phyloP scores from a whole-genome alignment of 2,113 vertebrate genomes.

The Pluvialis apricaria region DNA sequence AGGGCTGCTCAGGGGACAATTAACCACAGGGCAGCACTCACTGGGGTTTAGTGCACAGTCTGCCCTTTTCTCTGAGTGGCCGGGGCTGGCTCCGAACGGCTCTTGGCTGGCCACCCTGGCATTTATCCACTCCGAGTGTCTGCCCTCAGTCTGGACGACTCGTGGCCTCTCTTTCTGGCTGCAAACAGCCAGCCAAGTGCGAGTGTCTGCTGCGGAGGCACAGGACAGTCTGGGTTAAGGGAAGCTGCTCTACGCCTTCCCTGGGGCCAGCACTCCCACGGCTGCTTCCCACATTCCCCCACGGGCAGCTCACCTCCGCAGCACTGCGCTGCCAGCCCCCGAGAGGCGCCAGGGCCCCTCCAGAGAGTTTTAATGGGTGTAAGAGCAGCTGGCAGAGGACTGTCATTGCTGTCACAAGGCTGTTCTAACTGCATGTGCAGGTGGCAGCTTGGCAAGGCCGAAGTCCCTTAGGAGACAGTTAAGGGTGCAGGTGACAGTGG shows the following conservation, averaged over 20 bases:
- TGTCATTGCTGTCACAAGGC: not conserved
- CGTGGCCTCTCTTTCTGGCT: not conserved
- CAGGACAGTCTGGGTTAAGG: not conserved
- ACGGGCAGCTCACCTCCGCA: not conserved
- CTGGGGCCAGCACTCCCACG: not conserved
- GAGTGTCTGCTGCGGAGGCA: not conserved
- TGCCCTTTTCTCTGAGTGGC: not conserved
- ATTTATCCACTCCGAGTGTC: not conserved
- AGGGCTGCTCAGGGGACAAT: not conserved
- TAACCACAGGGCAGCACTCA: not conserved
- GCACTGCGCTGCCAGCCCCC: not conserved
- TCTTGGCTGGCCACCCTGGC: constrained; percentile 26
- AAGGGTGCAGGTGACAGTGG: not conserved
- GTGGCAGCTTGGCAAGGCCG: not conserved
- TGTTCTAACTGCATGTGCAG: not conserved
- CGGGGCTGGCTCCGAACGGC: not conserved
- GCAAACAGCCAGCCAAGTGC: not conserved
- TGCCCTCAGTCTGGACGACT: constrained; percentile 14
- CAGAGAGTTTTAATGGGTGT: not conserved
- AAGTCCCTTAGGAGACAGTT: not conserved
- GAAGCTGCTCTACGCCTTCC: not conserved
- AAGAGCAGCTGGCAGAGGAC: not conserved
- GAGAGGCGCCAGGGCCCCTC: not conserved
- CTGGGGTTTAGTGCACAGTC: not conserved
- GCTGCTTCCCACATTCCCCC: not conserved